Conservation (phyloP, 2,113 vertebrate genomes). For the Marmota monax region DNA sequence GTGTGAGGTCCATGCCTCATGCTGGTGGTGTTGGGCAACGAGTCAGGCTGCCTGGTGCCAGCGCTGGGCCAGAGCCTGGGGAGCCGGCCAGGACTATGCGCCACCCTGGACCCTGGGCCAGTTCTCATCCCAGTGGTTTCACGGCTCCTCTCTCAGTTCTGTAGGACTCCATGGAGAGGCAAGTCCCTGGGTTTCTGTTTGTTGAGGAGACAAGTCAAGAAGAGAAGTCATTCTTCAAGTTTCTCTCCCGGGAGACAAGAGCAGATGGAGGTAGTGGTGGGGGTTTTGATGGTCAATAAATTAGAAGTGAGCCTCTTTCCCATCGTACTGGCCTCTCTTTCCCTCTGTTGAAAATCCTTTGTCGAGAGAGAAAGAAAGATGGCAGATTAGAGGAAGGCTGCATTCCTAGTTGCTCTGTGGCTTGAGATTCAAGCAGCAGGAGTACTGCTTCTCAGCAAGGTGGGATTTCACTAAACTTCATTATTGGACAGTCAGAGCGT, state of each 20-base stretch:
- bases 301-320: not conserved
- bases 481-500: too few species aligned
- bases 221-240: not conserved
- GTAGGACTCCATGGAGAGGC: not conserved
- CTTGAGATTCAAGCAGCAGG: too few species aligned
- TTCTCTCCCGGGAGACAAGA: not conserved
- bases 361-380: too few species aligned
- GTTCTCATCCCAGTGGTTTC: not conserved
- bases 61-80: not conserved
- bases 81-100: not conserved
- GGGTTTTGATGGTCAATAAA: not conserved
- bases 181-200: not conserved
- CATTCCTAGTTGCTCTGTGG: too few species aligned
- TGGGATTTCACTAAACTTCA: too few species aligned
- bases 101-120: not conserved
- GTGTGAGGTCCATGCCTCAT: not conserved
- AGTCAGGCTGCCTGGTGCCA: not conserved
- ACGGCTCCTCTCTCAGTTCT: not conserved
- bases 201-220: not conserved
- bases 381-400: too few species aligned
- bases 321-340: not conserved
- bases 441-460: too few species aligned
- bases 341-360: too few species aligned
- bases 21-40: not conserved
- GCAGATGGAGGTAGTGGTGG: not conserved